Base-by-base conservation (phyloP, 2,888 invertebrate genomes). In the Andricus curvator region DNA sequence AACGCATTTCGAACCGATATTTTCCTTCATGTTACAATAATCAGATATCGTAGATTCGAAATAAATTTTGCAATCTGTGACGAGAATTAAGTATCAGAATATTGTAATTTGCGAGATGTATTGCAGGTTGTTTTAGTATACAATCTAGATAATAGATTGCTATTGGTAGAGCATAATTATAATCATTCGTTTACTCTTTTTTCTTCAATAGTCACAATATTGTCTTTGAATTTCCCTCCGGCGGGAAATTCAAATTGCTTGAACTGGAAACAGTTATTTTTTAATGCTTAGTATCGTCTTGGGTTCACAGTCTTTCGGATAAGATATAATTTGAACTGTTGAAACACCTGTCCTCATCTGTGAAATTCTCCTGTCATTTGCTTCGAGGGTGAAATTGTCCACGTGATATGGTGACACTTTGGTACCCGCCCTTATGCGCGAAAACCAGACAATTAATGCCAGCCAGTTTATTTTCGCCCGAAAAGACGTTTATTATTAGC, bases 401-500 rank as follows among this genome's bases (percentile, higher is more conserved):
- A 68, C 78, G 83, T 82, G 83, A 83, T 81, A 82, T 80, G 80
- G 51, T 84, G 82, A 80, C 84, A 80, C 80, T 78, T 76, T 62
- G 41, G 81, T 80, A 78, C 64, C 82, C 83, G 84, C 84, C 84
- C 81, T 82, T 82, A 74, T 78, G 79, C 78, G 77, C 81, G 79
- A 79, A 78, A 80, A 74, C 77, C 78, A 82, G 82, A 86, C 84
- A 82, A 84, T 86, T 84, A 84, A 86, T 82, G 85, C 82, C 85
- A 80, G 79, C 82, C 78, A 78, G 83, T 86, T 86, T 86, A 85
- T 86, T 88, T 87, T 87, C 84, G 83, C 84, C 81, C 60, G 78
- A 37, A 65, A 64, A 79, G 80, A 83, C 86, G 86, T 85, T 87
- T 88, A 90, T 90, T 88, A 89, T 89, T 88, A 88, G 85, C 89